Evolutionary conservation across 2,888 invertebrate species (phyloP).

Genomic region (Drosophila affinis): DNA sequence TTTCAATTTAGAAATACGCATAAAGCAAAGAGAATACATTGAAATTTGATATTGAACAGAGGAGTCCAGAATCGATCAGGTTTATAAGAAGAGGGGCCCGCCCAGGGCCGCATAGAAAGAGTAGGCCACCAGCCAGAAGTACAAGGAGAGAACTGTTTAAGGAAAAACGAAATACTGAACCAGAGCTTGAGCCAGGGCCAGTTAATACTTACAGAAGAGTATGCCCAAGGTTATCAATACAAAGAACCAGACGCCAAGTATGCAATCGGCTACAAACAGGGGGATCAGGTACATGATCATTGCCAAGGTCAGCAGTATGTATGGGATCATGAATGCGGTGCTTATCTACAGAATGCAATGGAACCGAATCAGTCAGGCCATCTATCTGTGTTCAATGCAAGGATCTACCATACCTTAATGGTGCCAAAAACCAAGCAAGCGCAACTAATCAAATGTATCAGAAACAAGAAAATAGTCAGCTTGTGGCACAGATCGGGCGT

Average conservation of each 20-base stretch:
- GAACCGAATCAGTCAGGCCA: not conserved
- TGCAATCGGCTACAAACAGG: constrained; percentile 28
- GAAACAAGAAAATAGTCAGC: constrained; percentile 51
- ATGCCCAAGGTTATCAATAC: constrained; percentile 14
- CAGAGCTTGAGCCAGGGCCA: too few relatives aligned
- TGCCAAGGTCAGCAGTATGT: constrained; percentile 30
- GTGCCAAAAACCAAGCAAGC: constrained; percentile 40
- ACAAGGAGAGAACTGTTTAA: constrained; percentile 38
- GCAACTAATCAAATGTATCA: constrained; percentile 42
- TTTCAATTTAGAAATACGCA: not conserved
- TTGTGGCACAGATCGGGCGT: constrained; percentile 59
- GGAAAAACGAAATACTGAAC: too few relatives aligned
- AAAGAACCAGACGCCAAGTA: constrained; percentile 25
- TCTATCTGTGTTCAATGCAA: not conserved
- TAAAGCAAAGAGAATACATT: not conserved
- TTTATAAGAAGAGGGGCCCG: constrained; percentile 59
- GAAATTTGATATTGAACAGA: constrained; percentile 18
- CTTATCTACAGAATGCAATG: constrained; percentile 6
- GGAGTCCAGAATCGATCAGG: not conserved
- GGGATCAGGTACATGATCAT: constrained; percentile 21
- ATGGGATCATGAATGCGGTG: constrained; percentile 36
- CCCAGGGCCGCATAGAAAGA: constrained; percentile 72
- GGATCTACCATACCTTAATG: constrained; percentile 36
- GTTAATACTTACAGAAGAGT: constrained; percentile 28
- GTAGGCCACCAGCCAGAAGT: constrained; percentile 66